phyloP scores from a whole-genome alignment of 2,888 invertebrate species.

The Acheta domesticus region DNA sequence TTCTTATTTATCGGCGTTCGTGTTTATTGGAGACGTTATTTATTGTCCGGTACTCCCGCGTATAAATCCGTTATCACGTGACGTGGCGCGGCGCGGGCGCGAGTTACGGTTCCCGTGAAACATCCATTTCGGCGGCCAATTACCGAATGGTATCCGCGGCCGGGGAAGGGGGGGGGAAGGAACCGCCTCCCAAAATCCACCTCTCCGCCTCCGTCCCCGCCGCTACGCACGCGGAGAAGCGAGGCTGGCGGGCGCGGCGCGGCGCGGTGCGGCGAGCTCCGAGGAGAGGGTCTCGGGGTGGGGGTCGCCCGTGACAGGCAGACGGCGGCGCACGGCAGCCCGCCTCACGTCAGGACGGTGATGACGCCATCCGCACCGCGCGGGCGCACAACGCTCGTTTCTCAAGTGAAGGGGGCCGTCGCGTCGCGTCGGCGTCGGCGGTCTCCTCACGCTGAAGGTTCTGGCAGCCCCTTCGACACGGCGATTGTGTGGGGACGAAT shows the following conservation, averaged over 20 bases:
- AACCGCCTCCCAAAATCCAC: neutral
- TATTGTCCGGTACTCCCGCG: neutral
- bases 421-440: no score
- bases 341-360: no score
- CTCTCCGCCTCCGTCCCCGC: no score
- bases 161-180: neutral
- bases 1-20: conserved; percentile 9
- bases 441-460: no score
- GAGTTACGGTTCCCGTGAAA: neutral
- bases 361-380: no score
- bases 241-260: neutral
- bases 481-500: no score
- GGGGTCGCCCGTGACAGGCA: neutral
- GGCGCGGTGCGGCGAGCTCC: neutral
- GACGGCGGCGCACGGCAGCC: neutral
- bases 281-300: neutral
- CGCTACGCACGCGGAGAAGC: no score
- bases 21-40: neutral
- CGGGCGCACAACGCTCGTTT: no score
- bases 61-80: conserved; percentile 18
- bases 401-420: no score
- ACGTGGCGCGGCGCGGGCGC: neutral
- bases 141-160: neutral
- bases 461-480: no score
- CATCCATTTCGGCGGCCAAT: conserved; percentile 18